A percentile compares a stretch with the other conserved stretches of the same genome.
Conservation (phyloP, 2,888 invertebrate species). For the Perizoma affinitatum region DNA sequence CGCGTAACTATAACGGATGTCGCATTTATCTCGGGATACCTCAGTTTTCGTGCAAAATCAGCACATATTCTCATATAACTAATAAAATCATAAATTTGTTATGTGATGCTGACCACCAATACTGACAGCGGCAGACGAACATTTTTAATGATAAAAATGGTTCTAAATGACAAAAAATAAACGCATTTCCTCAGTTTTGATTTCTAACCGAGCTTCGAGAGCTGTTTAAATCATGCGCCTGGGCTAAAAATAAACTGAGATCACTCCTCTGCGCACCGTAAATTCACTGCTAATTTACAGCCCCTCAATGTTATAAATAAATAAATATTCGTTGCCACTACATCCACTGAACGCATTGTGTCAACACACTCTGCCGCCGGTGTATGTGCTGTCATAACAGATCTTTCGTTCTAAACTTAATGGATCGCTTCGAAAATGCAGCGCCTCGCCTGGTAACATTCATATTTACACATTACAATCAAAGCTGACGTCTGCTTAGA, state of each 20-base stretch:
- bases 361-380: slow-evolving; percentile 57
- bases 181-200: slow-evolving; percentile 60
- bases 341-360: slow-evolving; percentile 73
- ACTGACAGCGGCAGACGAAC: neutral
- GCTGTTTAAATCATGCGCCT: slow-evolving; percentile 77
- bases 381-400: slow-evolving; percentile 78
- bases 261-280: slow-evolving; percentile 75
- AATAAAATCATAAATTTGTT: slow-evolving; percentile 14
- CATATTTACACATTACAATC: neutral
- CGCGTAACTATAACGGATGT: slow-evolving; percentile 15
- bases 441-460: slow-evolving; percentile 20
- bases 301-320: slow-evolving; percentile 81
- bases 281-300: slow-evolving; percentile 83
- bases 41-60: slow-evolving; percentile 25
- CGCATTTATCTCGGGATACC: slow-evolving; percentile 26
- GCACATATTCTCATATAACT: slow-evolving; percentile 23
- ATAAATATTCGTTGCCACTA: slow-evolving; percentile 76
- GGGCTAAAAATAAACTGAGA: slow-evolving; percentile 78
- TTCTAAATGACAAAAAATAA: slow-evolving; percentile 46
- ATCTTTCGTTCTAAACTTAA: slow-evolving; percentile 64
- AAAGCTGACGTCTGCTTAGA: no score
- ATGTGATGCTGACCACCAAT: slow-evolving; percentile 4
- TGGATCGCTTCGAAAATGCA: slow-evolving; percentile 50
- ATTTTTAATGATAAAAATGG: slow-evolving; percentile 48
- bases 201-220: slow-evolving; percentile 52